A percentile compares a stretch with the other conserved stretches of the same genome.
phyloP scores from a whole-genome alignment of 2,888 invertebrate genomes.

The Nymphalis c-album region DNA sequence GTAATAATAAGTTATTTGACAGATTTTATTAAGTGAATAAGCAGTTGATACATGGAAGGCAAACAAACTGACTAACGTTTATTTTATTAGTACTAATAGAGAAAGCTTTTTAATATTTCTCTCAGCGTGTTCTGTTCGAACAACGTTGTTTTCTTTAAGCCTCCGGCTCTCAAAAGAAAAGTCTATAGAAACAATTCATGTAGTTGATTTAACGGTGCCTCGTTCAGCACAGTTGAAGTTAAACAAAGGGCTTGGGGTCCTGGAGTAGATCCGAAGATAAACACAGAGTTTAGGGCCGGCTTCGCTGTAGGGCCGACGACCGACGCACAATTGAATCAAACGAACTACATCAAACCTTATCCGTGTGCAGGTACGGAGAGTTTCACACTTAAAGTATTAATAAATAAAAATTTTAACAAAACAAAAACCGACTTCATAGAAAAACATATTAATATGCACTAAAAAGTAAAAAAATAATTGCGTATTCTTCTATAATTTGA shows the following conservation, averaged over 20 bases:
- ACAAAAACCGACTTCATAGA: too few species aligned
- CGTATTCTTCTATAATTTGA: too few species aligned
- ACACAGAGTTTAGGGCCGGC: conserved; percentile 14
- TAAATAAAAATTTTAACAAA: too few species aligned
- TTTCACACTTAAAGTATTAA: neutral
- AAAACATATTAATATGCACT: too few species aligned
- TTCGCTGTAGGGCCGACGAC: conserved; percentile 7
- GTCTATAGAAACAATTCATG: conserved; percentile 5
- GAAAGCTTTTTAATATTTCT: neutral
- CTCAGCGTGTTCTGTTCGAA: neutral
- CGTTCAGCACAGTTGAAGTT: conserved; percentile 14
- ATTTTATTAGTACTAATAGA: neutral
- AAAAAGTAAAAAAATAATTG: too few species aligned
- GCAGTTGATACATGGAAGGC: too few species aligned
- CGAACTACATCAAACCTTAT: neutral
- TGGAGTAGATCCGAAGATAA: conserved; percentile 17
- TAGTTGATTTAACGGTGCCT: conserved; percentile 1
- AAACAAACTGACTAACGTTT: too few species aligned
- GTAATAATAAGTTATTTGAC: neutral
- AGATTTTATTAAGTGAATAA: neutral
- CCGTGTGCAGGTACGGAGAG: neutral
- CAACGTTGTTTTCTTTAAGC: neutral
- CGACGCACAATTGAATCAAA: conserved; percentile 2
- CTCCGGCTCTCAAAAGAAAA: conserved; percentile 6
- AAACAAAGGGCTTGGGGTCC: conserved; percentile 21